Evolutionary conservation across 2,888 invertebrate species (phyloP), one percentile per base, ranked within the genome.

Genomic region (Euplagia quadripunctaria): DNA sequence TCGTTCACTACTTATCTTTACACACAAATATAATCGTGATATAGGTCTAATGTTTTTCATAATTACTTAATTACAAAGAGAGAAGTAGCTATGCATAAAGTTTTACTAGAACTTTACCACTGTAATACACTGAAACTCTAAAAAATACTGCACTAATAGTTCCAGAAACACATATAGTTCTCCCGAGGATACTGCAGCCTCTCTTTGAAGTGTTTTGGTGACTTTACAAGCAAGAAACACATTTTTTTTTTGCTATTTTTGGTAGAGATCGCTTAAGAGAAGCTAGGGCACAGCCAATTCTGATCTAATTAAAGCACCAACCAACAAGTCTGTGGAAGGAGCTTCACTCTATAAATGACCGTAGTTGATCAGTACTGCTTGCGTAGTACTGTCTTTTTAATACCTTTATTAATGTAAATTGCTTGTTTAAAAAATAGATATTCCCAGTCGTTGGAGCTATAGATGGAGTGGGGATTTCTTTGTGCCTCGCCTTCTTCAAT

Each of bases 1-100:
- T 68, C 49, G 63, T 68, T 58, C 31, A 70, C 65, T 74, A 31
- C 31, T 31, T 31, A 69, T 69, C 58, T 61, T 16, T 49, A 31
- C 16, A 11, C 16, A 46, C 4, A 20, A 68, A 58, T 20, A 58
- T 12, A 58, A 12, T 31, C 12, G 20, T 20, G 4, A 61, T 31
- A 61, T 61, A 14, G 61, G 4, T 31, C 14, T 12, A 14, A 12
- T 61, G 20, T 61, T 61, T 31, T 61, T 61, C 7, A 31, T 20
- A 20, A 58, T 58, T 20, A 20, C 20, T 58, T 58, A 20, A 58
- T 58, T 58, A 58, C 12, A 58, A 58, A 20, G 20, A 12, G 20
- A 58, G 20, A 58, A 58, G 4, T 20, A 20, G 11, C 4, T 9
- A 20, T 58, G 2, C 20, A 7, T 55, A 1, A 58, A 20, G n/a